Percentiles rank a stretch among this genome's conserved stretches.
Conservation (phyloP, 2,113 vertebrate species). For the Ellobius talpinus region DNA sequence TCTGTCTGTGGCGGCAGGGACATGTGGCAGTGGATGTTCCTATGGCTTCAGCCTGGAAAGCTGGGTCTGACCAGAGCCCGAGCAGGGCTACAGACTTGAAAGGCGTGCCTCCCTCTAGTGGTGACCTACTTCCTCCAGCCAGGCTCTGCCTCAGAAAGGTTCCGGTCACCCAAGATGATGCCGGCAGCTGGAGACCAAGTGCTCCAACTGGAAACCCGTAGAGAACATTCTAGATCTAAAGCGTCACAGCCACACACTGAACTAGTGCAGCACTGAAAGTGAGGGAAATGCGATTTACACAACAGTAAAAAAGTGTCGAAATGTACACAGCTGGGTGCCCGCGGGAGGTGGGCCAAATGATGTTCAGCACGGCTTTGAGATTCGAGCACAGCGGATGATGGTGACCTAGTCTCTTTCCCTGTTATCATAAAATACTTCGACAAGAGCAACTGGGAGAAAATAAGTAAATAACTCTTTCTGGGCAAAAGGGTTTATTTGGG, state of each 20-base stretch:
- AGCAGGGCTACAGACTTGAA: not conserved
- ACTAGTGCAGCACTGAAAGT: not conserved
- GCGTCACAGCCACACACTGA: not conserved
- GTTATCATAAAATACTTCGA: not conserved
- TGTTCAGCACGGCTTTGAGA: not conserved
- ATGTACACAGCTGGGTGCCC: not conserved
- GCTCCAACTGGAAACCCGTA: not conserved
- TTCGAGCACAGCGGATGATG: not conserved
- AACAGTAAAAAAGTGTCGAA: too few relatives aligned
- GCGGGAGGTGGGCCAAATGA: not conserved
- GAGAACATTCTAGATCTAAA: not conserved
- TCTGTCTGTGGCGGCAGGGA: not conserved
- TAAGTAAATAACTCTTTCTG: not conserved
- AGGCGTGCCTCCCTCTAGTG: not conserved
- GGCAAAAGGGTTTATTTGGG: not conserved
- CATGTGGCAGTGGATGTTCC: not conserved
- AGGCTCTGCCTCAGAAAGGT: not conserved
- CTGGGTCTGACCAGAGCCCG: not conserved
- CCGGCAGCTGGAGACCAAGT: not conserved
- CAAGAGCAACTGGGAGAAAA: not conserved
- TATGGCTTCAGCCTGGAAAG: not conserved
- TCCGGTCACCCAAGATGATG: not conserved
- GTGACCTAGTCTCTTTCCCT: not conserved
- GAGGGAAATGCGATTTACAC: not conserved
- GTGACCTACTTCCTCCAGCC: not conserved